phyloP scores from a whole-genome alignment of 2,797 vertebrate genomes.

The Phaenicophaeus curvirostris region DNA sequence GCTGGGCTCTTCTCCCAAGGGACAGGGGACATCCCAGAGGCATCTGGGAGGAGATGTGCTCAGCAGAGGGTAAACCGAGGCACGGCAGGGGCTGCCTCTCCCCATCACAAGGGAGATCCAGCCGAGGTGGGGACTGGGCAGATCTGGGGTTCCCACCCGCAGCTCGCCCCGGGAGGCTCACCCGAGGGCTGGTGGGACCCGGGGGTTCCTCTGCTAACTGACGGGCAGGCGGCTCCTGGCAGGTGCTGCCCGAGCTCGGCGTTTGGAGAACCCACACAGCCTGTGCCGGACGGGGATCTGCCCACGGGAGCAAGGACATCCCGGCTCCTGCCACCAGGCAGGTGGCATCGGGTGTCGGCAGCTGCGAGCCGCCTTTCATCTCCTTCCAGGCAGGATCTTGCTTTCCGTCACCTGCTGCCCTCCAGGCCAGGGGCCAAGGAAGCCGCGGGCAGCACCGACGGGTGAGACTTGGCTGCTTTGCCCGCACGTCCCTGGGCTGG shows the following conservation, averaged over 20 bases:
- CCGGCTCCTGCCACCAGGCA: slow-evolving; percentile 1
- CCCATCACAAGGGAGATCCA: accelerated
- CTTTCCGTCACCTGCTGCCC: slow-evolving; percentile 66
- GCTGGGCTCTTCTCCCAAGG: too few relatives aligned
- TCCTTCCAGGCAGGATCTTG: slow-evolving; percentile 26
- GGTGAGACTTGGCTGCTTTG: neutral
- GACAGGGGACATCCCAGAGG: too few relatives aligned
- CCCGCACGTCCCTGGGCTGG: neutral
- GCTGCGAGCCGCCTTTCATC: slow-evolving; percentile 62
- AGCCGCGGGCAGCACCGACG: neutral
- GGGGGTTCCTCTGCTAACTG: neutral
- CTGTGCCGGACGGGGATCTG: neutral
- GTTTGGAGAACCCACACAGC: neutral
- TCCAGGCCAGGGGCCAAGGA: slow-evolving; percentile 26
- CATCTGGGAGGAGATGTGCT: accelerated
- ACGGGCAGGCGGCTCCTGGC: neutral
- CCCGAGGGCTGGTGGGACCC: neutral
- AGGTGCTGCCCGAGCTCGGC: neutral
- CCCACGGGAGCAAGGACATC: slow-evolving; percentile 23
- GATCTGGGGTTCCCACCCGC: neutral
- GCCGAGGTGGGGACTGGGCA: neutral
- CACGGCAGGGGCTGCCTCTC: neutral
- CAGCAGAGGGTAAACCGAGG: neutral
- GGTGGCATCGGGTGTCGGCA: slow-evolving; percentile 50
- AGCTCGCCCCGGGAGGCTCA: accelerated